Evolutionary conservation across 2,113 vertebrate species (phyloP).

Genomic region (Otocyon megalotis): DNA sequence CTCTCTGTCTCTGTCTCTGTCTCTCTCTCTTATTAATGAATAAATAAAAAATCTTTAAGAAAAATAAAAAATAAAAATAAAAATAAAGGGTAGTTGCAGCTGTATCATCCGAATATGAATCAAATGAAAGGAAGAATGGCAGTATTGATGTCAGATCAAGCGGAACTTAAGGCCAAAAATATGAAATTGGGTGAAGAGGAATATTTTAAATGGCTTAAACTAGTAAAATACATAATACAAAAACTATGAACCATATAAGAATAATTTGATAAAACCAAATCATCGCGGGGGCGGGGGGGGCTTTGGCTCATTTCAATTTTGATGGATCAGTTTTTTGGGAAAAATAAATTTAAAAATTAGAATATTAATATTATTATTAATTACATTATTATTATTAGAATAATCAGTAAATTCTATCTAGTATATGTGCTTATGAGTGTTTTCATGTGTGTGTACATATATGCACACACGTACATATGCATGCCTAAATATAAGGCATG

Average conservation of each 20-base stretch:
- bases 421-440: neutral
- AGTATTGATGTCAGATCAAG: neutral
- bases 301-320: neutral
- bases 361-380: neutral
- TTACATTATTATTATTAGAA: neutral
- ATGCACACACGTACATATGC: neutral
- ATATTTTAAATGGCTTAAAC: neutral
- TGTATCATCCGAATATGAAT: neutral
- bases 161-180: neutral
- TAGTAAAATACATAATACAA: neutral
- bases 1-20: no score
- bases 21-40: no score
- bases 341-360: neutral
- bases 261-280: slow-evolving; percentile 19
- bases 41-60: no score
- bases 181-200: neutral
- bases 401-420: neutral
- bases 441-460: neutral
- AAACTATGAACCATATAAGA: neutral
- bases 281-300: neutral
- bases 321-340: neutral
- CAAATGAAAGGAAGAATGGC: neutral
- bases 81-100: neutral
- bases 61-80: no score
- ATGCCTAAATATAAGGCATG: neutral